Evolutionary conservation across 2,888 invertebrate species (phyloP), one percentile per base, ranked within the genome.

Genomic region (Augochlorella aurata): DNA sequence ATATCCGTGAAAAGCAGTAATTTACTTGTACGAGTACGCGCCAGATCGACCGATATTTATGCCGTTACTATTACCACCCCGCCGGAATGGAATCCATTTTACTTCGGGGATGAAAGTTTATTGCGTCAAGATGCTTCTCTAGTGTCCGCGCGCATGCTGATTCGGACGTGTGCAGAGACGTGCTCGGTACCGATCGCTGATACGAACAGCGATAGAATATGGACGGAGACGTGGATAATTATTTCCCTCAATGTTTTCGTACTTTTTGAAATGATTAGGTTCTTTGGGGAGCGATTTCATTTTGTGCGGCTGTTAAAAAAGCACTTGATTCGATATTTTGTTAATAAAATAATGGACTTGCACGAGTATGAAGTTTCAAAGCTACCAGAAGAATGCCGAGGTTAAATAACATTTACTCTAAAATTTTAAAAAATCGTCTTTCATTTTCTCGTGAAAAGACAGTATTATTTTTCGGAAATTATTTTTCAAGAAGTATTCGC

Each of bases 1-100:
- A 63, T 80, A 79, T 80, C 52, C 68, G 73, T 50, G 66, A 76
- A 80, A 69, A 82, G 80, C 73, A 76, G 81, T 76, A 81, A 80
- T 80, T 80, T 76, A 76, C 76, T 61, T 61, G 63, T 24, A 29
- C 49, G 68, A n/a, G 49, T 66, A 49, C 73, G 78, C 49, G 68
- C 29, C 12, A 52, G 67, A 54, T 74, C 74, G 54, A 12, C 72
- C 50, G 45, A 77, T 77, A 66, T 67, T 61, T 79, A 71, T 61
- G 24, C 54, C 54, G 45, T 54, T 68, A 69, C 50, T 14, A 50
- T 24, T 45, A 49, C 49, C 38, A 7, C 38, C 38, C 24, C 45
- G 18, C 14, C 54, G 66, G 58, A 61, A 45, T 58, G 24, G 70
- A 24, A 71, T 66, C 44, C 76, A 47, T 54, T 24, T 8, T 38